Base-by-base conservation (phyloP, 2,888 invertebrate species). In the Chironomus tentans region DNA sequence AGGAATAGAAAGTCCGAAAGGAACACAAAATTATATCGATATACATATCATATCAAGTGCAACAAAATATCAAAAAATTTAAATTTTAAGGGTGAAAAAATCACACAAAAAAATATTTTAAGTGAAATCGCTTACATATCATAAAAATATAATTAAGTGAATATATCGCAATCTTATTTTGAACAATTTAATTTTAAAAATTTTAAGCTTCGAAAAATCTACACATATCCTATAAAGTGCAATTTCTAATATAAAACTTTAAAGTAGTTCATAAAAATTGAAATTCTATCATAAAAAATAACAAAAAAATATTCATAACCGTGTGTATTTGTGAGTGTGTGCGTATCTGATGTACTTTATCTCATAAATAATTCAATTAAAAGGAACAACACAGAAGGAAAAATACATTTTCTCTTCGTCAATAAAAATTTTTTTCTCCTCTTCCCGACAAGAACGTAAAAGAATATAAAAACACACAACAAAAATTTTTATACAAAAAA, bases 11-110 rank as follows among this genome's bases (percentile, higher is more conserved):
- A 50, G 15, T 50, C 50, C 2, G 2, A 18, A 56, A 65, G 65
- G 6, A 10, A 10, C 38, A 38, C 38, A 21, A 65, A 24, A 24
- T 65, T 68, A 68, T 61, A 74, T 74, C 74, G 28, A 61, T 22
- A 74, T 74, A 74, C 74, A 74, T 74, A 72, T 72, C 72, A 72
- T 72, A 65, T 65, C 21, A 65, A 65, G 74, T 74, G 74, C 68
- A 74, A 74, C 68, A 38, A n/a, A 68, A 46, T 68, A 68, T 74
- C 72, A 72, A 72, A 72, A 71, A 18, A n/a, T 13, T 50, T 50
- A 71, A 74, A 71, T 71, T 68, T n/a, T 73, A 74, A 62, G 56
- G 18, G 15, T 18, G 56, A 56, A 56, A 18, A 24, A 24, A 21
- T 18, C 48, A 50, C 50, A 50, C 50, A 24, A 65, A 65, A 24